Conservation (phyloP, 1,140 invertebrate species). For the Diachasmimorpha longicaudata region DNA sequence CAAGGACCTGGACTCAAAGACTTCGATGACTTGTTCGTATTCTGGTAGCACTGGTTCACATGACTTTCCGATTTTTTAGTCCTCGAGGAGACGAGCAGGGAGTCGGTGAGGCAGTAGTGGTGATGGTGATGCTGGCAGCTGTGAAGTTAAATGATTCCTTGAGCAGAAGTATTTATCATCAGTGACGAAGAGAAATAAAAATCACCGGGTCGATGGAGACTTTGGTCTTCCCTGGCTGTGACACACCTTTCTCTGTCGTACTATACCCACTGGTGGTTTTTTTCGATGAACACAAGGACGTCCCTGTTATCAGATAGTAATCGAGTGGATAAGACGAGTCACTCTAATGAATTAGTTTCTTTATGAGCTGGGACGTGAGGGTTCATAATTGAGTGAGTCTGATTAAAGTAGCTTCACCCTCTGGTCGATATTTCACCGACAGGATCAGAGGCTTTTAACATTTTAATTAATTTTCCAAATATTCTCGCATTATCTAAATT, state of each 20-base stretch:
- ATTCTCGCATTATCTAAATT: too few relatives aligned
- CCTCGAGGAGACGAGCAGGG: not conserved
- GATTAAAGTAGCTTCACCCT: too few relatives aligned
- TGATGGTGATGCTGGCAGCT: conserved; percentile 12
- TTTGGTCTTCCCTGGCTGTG: conserved; percentile 42
- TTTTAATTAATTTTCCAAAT: too few relatives aligned
- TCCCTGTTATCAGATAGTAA: conserved; percentile 32
- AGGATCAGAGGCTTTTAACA: too few relatives aligned
- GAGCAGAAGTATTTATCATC: not conserved
- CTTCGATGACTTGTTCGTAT: not conserved
- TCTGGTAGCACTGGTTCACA: conserved; percentile 35
- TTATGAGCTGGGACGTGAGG: too few relatives aligned
- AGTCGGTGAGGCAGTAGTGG: not conserved
- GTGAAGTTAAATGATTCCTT: not conserved
- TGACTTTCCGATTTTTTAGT: conserved; percentile 14
- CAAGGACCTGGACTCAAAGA: not conserved
- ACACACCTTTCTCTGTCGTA: conserved; percentile 54
- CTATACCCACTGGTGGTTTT: conserved; percentile 40
- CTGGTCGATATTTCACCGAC: too few relatives aligned
- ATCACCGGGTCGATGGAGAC: conserved; percentile 26
- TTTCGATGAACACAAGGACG: conserved; percentile 38
- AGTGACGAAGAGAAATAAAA: not conserved
- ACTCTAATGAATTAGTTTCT: too few relatives aligned
- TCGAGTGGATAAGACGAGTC: not conserved
- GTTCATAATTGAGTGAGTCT: too few relatives aligned